Evolutionary conservation across 2,888 invertebrate species (phyloP).

Genomic region (Phyllotreta cruciferae): DNA sequence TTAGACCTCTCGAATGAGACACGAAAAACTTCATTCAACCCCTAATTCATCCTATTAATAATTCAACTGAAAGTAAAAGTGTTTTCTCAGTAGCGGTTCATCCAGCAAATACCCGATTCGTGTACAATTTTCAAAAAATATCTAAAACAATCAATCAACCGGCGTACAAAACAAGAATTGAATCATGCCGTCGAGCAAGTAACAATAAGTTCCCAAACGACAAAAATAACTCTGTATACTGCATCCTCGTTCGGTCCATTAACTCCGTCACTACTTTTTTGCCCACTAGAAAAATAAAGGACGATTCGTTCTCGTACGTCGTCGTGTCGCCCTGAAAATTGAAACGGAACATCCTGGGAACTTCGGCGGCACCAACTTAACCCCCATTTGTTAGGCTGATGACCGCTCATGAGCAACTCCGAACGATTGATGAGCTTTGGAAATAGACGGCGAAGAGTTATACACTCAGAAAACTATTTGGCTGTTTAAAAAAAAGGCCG

Average conservation of each 20-base stretch:
- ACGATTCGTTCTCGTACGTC: slow-evolving; percentile 30
- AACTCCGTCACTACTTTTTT: slow-evolving; percentile 32
- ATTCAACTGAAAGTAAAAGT: slow-evolving; percentile 12
- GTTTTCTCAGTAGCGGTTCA: slow-evolving; percentile 5
- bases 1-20: slow-evolving; percentile 12
- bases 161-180: no score
- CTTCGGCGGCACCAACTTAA: slow-evolving; percentile 31
- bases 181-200: no score
- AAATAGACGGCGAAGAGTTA: slow-evolving; percentile 20
- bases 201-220: background rate
- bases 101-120: no score
- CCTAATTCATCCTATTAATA: slow-evolving; percentile 12
- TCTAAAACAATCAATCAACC: no score
- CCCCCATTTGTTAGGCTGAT: slow-evolving; percentile 38
- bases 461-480: slow-evolving; percentile 28
- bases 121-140: no score
- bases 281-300: slow-evolving; percentile 33
- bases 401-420: slow-evolving; percentile 29
- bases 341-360: slow-evolving; percentile 33
- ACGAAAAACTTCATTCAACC: slow-evolving; percentile 19
- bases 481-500: slow-evolving; percentile 14
- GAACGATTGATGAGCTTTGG: slow-evolving; percentile 32
- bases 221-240: slow-evolving; percentile 7
- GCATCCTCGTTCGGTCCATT: slow-evolving; percentile 24
- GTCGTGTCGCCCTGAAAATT: slow-evolving; percentile 28